Base-by-base conservation (phyloP, 1,140 invertebrate genomes). In the Chironomus striatipennis region DNA sequence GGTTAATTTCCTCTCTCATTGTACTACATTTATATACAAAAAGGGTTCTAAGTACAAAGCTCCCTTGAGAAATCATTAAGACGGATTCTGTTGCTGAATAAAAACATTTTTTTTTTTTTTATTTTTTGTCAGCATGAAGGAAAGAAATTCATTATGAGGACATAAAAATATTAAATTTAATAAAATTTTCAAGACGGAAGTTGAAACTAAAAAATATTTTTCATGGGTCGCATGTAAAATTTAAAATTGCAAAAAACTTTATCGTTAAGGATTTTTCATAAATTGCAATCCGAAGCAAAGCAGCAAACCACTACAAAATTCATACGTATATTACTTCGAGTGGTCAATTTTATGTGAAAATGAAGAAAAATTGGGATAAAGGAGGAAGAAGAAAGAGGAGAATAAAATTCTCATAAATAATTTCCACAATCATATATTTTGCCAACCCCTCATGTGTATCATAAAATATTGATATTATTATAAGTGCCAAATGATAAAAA, bases 391-490 rank as follows among this genome's bases (percentile, higher is more conserved):
- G 24, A 57, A 15, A 15, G 8, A 47, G 1, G n/a, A n/a, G 47
- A 57, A 57, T 57, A 57, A 57, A 57, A 57, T 57, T 57, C 47
- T 57, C 47, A 57, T 57, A 57, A 57, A 57, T 57, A 57, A 57
- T 57, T 57, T 57, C 8, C 24, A 34, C 24, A 34, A 2, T 34
- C 24, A 34, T 34, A 34, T 34, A 34, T 34, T 34, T 34, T 34
- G 24, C 12, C 47, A 57, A 57, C 47, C 47, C 47, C 47, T 57
- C 47, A 57, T 57, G 47, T 57, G 47, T 70, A 70, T 70, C 18
- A 70, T 70, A 70, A 70, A 70, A 70, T 70, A 70, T 70, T 70
- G 20, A 70, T 70, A 21, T 70, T 70, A 70, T 70, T 70, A 70
- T 21, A 70, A 70, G 65, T 70, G 65, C 15, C 65, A 70, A 70